Base-by-base conservation (phyloP, 2,797 vertebrate genomes). In the Peromyscus eremicus region DNA sequence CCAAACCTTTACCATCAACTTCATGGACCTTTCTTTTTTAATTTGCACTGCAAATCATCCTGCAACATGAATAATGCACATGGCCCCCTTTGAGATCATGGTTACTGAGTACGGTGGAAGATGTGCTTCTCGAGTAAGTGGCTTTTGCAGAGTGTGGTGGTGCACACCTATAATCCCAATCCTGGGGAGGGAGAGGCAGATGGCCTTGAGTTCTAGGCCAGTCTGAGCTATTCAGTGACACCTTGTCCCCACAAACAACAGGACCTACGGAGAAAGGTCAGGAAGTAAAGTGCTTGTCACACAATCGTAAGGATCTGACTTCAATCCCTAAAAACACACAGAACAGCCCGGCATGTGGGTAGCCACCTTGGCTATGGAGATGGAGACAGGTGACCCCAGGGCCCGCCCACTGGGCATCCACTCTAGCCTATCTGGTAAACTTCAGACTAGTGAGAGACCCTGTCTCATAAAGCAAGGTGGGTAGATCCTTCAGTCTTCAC, bases 1-100 rank as follows among this genome's bases (percentile, higher is more conserved):
- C 52, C 86, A 96, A 93, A 85, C 46, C 40, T 27, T 27, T 79
- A 25, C 40, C 34, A 75, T 80, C 60, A 90, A 92, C 46, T 77
- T 87, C 70, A 89, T 14, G 10, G 37, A 52, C 14, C 84, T 90
- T 52, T 76, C 62, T 79, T 88, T 32, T 32, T 71, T 86, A 77
- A 71, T 73, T 29, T 57, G 70, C 66, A 91, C 52, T 86, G 91
- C 43, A 81, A 16, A 70, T 52, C 76, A 40, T 76, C 89, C 37
- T 52, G 6, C 0, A 55, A 55, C 19, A 5, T 57, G 37, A 83
- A 46, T 17, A 62, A 71, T n/a, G 2, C 23, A 14, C 23, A 21
- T 34, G 16, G 64, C 9, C 6, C 21, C 29, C 64, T 62, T 80
- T 16, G 29, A 92, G 73, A 75, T 68, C 46, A 60, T 83, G 79